Evolutionary conservation across 2,113 vertebrate species (phyloP).

Genomic region (Sinosuthora webbiana): DNA sequence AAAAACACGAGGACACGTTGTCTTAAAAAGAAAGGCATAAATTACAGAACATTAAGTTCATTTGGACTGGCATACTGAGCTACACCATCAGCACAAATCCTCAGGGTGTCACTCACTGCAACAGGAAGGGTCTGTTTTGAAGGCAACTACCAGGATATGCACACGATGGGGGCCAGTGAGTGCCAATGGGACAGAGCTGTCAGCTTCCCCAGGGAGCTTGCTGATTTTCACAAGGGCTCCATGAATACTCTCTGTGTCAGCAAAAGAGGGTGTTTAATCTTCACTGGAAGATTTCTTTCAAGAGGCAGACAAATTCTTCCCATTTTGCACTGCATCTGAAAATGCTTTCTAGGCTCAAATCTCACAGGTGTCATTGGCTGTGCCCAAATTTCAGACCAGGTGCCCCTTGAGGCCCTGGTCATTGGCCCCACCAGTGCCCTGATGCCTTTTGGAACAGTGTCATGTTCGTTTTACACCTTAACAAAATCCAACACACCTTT

Average conservation of each 20-base stretch:
- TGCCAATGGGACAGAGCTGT: rapidly evolving
- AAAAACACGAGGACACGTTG: not conserved
- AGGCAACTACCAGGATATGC: not conserved
- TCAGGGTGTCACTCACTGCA: not conserved
- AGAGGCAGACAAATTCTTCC: not conserved
- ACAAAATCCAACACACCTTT: not conserved
- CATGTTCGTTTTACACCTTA: not conserved
- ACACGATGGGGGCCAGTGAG: too few relatives aligned
- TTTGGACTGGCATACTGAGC: not conserved
- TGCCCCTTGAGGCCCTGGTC: not conserved
- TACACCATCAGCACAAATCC: not conserved
- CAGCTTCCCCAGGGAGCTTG: not conserved
- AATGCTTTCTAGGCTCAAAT: not conserved
- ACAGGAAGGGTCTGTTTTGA: not conserved
- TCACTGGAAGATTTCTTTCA: not conserved
- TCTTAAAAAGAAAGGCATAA: slow-evolving; percentile 34
- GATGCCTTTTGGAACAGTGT: not conserved
- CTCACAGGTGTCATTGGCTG: not conserved
- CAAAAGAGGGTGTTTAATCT: not conserved
- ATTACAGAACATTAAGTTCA: not conserved
- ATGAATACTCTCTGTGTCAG: not conserved
- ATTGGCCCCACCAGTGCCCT: too few relatives aligned
- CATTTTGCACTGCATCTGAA: not conserved
- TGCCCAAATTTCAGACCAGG: not conserved
- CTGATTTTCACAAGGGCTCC: not conserved